A percentile compares a stretch with the other conserved stretches of the same genome.
These are phyloP conservation scores for Pyrocephalus nanus DNA, from an alignment of 2,797 vertebrate species.

Conservation along the genomic window DNA sequence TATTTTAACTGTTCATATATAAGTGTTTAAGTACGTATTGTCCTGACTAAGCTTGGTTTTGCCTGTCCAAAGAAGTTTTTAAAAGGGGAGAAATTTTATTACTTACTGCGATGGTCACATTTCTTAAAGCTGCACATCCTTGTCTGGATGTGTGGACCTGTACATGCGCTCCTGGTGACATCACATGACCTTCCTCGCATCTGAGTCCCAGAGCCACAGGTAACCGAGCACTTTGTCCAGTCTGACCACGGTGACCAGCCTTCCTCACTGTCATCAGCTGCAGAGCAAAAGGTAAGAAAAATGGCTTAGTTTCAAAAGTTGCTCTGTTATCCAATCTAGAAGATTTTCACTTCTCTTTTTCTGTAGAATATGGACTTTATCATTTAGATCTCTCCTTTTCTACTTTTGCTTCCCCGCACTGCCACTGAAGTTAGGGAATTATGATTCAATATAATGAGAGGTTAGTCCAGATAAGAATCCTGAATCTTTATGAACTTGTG, in stretches of 20 bases:
- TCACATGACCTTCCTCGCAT: constrained; percentile 96
- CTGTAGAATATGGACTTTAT: neutral
- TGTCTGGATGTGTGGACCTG: constrained; percentile 94
- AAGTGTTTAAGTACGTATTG: neutral
- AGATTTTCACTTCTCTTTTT: neutral
- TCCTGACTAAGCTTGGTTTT: neutral
- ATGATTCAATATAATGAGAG: neutral
- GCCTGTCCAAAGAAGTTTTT: neutral
- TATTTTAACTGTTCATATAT: neutral
- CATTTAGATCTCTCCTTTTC: neutral
- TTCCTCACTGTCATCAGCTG: constrained; percentile 86
- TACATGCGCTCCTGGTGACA: constrained; percentile 92
- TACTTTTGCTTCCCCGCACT: neutral
- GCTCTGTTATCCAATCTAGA: neutral
- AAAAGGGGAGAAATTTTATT: neutral
- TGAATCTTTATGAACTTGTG: neutral
- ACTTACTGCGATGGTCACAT: constrained; percentile 94
- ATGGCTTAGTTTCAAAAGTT: neutral
- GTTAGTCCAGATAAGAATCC: neutral
- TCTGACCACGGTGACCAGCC: constrained; percentile 99
- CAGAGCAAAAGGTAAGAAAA: neutral
- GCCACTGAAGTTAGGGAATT: neutral
- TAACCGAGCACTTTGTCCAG: constrained; percentile 96
- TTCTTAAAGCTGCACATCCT: constrained; percentile 91
- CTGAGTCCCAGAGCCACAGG: constrained; percentile 94